Base-by-base conservation (phyloP, 2,888 invertebrate genomes). In the Lepas anatifera region DNA sequence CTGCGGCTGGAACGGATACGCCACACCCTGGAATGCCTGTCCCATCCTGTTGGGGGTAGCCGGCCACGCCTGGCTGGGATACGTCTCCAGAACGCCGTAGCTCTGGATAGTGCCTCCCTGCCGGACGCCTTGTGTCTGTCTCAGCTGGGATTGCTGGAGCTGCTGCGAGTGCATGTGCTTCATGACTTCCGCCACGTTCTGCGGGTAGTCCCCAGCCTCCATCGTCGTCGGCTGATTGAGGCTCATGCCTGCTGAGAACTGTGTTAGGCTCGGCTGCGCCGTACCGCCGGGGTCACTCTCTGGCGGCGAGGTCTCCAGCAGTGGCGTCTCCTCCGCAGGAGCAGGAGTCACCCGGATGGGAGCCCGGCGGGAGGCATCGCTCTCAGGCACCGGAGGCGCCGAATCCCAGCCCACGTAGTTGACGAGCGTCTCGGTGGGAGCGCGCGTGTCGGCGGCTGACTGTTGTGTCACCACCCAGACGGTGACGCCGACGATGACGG, bases 401-500 rank as follows among this genome's bases (percentile, higher is more conserved):
- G 29, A 29, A 29, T 58, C 58, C 58, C 58, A 58, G 58, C 58
- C 58, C 32, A 58, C 58, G 32, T 58, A 58, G 58, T 58, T 58
- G 58, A 58, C 11, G 32, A 58, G 18, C 1, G 58, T 58, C 58
- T 58, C 58, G 32, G 58, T 25, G 58, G 58, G 58, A 16, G 10
- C 10, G 32, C 32, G 58, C 58, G 32, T 18, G 18, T 58, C 58
- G 11, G 13, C 58, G 32, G 11, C 32, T 32, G 58, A 32, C 58
- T 58, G 58, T 32, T 58, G 58, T 22, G 58, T 58, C 18, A 58
- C 58, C 58, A 58, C 58, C 58, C 58, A 58, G 58, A 58, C 58
- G 58, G 58, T 58, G 58, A 58, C 58, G 32, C 58, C 58, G 18
- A 58, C 58, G 58, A 58, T 58, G 58, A 27, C 58, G 58, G 58